Conservation (phyloP, 2,888 invertebrate genomes). For the Ryuthela nishihirai region DNA sequence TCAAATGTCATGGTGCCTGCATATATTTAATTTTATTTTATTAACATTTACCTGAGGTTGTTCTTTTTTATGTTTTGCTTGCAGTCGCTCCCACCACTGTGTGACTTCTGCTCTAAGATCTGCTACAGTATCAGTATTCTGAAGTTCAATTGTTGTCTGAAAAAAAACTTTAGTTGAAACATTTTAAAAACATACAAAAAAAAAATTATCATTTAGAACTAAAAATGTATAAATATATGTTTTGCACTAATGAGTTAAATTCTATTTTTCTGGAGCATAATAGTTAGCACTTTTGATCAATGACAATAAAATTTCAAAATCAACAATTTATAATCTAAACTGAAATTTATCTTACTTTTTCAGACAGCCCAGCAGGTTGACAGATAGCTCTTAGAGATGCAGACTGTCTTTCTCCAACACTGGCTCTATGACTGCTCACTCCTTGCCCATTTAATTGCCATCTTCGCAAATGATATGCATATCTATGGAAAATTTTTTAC, state of each 20-base stretch:
- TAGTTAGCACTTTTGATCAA: too few relatives aligned
- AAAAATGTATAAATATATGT: too few relatives aligned
- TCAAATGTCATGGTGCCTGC: too few relatives aligned
- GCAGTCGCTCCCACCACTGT: slow-evolving; percentile 80
- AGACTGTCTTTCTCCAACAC: slow-evolving; percentile 60
- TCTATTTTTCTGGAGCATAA: too few relatives aligned
- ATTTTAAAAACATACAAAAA: slow-evolving; percentile 2
- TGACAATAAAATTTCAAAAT: neutral
- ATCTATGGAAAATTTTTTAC: too few relatives aligned
- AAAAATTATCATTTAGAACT: neutral
- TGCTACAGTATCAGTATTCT: slow-evolving; percentile 82
- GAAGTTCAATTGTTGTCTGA: slow-evolving; percentile 68
- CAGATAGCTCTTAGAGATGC: slow-evolving; percentile 71
- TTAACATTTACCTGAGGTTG: slow-evolving; percentile 8
- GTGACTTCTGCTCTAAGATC: slow-evolving; percentile 90
- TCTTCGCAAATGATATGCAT: slow-evolving; percentile 80
- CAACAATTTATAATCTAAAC: neutral
- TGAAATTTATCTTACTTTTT: slow-evolving; percentile 56
- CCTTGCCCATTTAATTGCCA: slow-evolving; percentile 82
- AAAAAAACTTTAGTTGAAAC: neutral
- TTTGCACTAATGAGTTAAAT: neutral
- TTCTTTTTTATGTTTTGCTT: slow-evolving; percentile 47
- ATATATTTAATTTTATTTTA: too few relatives aligned
- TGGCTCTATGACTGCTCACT: slow-evolving; percentile 71
- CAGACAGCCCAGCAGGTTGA: slow-evolving; percentile 83